Conservation (phyloP, 2,797 vertebrate species). For the Spinibarbus caldwelli region DNA sequence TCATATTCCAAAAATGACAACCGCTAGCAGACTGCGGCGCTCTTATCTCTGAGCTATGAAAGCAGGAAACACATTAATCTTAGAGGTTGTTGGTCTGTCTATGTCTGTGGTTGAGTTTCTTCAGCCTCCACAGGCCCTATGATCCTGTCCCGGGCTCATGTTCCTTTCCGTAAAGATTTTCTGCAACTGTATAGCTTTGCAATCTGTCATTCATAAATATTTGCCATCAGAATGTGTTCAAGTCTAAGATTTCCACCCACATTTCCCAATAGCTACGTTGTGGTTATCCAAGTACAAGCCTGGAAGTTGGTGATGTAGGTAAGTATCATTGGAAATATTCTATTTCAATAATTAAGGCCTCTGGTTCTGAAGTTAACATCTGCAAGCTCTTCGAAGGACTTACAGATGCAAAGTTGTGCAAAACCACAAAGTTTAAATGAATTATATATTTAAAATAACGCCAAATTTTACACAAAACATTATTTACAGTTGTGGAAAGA, state of each 20-base stretch:
- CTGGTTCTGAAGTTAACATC: background rate
- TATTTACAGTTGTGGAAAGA: background rate
- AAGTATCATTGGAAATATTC: conserved; percentile 41
- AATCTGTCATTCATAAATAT: conserved; percentile 64
- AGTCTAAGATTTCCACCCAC: conserved; percentile 59
- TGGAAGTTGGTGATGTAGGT: conserved; percentile 39
- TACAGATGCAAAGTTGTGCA: background rate
- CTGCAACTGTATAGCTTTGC: conserved; percentile 58
- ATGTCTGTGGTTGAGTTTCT: conserved; percentile 65
- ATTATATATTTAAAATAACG: background rate
- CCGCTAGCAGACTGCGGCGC: conserved; percentile 33
- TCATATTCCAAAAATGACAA: conserved; percentile 57
- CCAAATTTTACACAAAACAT: background rate
- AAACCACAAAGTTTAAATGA: background rate
- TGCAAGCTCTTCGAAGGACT: background rate
- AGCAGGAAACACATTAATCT: conserved; percentile 60
- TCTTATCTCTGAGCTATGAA: conserved; percentile 53
- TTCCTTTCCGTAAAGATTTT: conserved; percentile 62
- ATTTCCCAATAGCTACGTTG: conserved; percentile 43
- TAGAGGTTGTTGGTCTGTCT: conserved; percentile 46
- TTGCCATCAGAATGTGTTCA: conserved; percentile 58
- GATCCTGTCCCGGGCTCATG: conserved; percentile 62
- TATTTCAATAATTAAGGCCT: conserved; percentile 48
- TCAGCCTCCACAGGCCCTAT: conserved; percentile 50
- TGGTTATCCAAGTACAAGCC: conserved; percentile 46